Percentiles rank a stretch among this genome's conserved stretches.
Evolutionary conservation across 2,797 vertebrate genomes (phyloP).

Genomic region (Pangasius macronema): DNA sequence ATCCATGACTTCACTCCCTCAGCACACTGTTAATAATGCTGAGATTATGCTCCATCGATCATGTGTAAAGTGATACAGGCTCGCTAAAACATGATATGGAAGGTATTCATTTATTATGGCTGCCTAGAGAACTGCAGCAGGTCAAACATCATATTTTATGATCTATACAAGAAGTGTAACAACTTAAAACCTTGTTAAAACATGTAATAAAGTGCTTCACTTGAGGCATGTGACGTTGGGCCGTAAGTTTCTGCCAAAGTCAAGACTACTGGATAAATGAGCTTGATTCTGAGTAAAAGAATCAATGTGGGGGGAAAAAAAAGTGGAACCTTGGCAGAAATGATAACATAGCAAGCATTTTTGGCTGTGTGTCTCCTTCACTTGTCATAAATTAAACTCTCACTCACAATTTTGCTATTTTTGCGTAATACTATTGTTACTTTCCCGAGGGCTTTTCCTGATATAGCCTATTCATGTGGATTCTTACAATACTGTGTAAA

Average conservation of each 20-base stretch:
- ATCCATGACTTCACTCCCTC: background rate
- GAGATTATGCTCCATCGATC: background rate
- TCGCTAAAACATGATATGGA: background rate
- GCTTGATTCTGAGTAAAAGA: background rate
- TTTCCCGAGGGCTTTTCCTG: background rate
- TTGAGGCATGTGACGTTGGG: background rate
- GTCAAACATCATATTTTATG: constrained; percentile 2
- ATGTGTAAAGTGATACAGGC: constrained; percentile 27
- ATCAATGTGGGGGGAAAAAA: no score
- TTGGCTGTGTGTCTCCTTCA: background rate
- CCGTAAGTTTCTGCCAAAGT: background rate
- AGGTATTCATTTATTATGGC: constrained; percentile 2
- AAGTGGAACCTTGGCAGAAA: background rate
- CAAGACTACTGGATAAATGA: background rate
- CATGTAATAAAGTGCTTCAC: background rate
- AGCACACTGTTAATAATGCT: background rate
- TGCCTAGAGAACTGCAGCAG: background rate
- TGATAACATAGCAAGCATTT: background rate
- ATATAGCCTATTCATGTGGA: background rate
- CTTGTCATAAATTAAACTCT: background rate
- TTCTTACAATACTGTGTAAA: background rate
- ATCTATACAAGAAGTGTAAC: background rate
- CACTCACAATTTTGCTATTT: background rate
- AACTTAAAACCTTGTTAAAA: constrained; percentile 25
- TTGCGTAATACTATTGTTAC: background rate